Percentiles rank a stretch among this genome's conserved stretches.
phyloP scores from a whole-genome alignment of 64 coral and sea anemone species.

The Catalaphyllia jardinei region DNA sequence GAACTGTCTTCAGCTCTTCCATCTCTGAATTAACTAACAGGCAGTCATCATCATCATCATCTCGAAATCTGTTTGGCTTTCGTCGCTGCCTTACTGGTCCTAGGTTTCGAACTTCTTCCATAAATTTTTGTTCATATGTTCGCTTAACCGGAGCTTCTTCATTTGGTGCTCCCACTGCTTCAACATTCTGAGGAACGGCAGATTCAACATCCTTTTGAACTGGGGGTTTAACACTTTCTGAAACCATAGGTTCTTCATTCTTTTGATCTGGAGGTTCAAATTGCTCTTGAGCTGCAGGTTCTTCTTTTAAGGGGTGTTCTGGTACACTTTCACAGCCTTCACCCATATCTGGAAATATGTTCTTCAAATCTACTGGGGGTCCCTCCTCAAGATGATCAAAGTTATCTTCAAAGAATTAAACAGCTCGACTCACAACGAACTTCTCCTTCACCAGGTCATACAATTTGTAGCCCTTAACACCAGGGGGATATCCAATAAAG shows the following conservation, averaged over 20 bases:
- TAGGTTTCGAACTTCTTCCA: conserved; percentile 74
- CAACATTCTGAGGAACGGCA: conserved; percentile 32
- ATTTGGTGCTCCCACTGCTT: conserved; percentile 60
- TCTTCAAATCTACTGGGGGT: conserved; percentile 7
- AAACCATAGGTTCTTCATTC: conserved; percentile 14
- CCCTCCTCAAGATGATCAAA: conserved; percentile 56
- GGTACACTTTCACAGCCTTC: conserved; percentile 20
- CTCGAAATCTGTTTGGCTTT: conserved; percentile 28
- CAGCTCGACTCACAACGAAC: conserved; percentile 61
- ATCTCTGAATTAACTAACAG: conserved; percentile 52
- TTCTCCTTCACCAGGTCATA: conserved; percentile 52
- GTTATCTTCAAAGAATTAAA: conserved; percentile 49
- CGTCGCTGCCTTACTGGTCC: conserved; percentile 57
- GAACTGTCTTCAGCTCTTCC: conserved; percentile 62
- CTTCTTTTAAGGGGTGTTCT: conserved; percentile 7
- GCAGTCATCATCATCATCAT: conserved; percentile 58
- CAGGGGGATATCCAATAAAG: conserved; percentile 59
- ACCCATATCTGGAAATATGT: conserved; percentile 22
- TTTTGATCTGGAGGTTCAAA: conserved; percentile 11
- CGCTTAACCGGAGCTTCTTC: too few species aligned
- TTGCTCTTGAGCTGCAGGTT: conserved; percentile 12
- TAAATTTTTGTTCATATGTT: too few species aligned
- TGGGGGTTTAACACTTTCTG: conserved; percentile 3
- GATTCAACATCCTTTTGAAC: conserved; percentile 57
- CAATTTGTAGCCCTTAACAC: too few species aligned